Evolutionary conservation across 2,888 invertebrate species (phyloP), one percentile per base, ranked within the genome.

Genomic region (Hanleya hanleyi): DNA sequence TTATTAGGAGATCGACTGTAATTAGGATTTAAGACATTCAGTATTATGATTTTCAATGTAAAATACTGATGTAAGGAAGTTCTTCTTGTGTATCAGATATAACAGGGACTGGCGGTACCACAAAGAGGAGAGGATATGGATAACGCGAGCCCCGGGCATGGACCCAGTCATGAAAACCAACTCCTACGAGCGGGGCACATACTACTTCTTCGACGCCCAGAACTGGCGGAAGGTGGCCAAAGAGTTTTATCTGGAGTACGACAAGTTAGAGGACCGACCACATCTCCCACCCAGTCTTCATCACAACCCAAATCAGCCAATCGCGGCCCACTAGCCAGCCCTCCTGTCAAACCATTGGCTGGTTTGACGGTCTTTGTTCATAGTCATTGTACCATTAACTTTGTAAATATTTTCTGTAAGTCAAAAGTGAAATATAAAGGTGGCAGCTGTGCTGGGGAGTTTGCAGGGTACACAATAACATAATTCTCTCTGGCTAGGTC

Each of bases 101-200:
- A 96, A 94, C 92, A 94, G 99, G 90, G 99, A 99, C 90, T 99
- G 99, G 99, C 94, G 99, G 92, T 99, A 97, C 93, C 99, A 99
- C 92, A 98, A 95, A 84, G 97, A 98, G 91, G 99, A 99, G 91
- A 96, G 97, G 92, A 97, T 99, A 88, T 98, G 98, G 98, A 97
- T 98, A 91, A 98, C 98, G 87, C 95, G 98, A 92, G 97, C 97
- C 88, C 97, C 97, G 83, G 97, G 97, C 85, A 95, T 97, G 93
- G 95, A 96, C 84, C 95, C 97, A 89, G 94, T 96, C 86, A 97
- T 99, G 91, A 99, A 98, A 92, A 98, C 97, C 82, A 94, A 95
- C 87, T 96, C 96, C 84, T 99, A 97, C 92, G 99, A 99, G 93
- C 94, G 98, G 90, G 99, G 99, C 92, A 98, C 98, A 88, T 99